phyloP scores from a whole-genome alignment of 2,888 invertebrate genomes.

The Lepetodrilus schrolli region DNA sequence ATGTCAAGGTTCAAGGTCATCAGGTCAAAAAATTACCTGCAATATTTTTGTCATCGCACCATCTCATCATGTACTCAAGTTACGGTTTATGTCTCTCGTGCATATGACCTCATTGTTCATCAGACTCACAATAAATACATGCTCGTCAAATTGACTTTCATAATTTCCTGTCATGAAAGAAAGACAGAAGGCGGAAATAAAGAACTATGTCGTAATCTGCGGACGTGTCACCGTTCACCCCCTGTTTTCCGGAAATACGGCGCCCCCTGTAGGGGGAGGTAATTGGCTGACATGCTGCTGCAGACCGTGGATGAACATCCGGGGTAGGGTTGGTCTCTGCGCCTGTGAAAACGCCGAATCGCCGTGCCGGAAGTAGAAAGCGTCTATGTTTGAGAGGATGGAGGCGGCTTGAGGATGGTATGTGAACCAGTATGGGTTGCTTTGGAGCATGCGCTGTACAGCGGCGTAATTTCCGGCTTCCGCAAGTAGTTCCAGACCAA shows the following conservation, averaged over 20 bases:
- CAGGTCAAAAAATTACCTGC: too few species aligned
- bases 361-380: constrained; percentile 64
- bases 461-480: constrained; percentile 99
- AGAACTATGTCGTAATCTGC: background rate
- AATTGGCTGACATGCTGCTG: constrained; percentile 67
- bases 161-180: too few species aligned
- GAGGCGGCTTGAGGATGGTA: constrained; percentile 70
- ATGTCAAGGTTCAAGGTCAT: too few species aligned
- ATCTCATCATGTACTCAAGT: too few species aligned
- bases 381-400: constrained; percentile 67
- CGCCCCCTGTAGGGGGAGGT: constrained; percentile 47
- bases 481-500: constrained; percentile 94
- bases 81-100: too few species aligned
- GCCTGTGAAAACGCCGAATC: constrained; percentile 45
- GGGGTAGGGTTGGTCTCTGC: constrained; percentile 67
- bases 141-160: too few species aligned
- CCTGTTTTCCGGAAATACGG: constrained; percentile 58
- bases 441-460: constrained; percentile 87
- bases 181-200: too few species aligned
- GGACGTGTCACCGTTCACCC: constrained; percentile 38
- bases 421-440: constrained; percentile 75
- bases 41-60: too few species aligned
- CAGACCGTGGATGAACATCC: constrained; percentile 70
- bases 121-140: too few species aligned
- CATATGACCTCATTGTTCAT: too few species aligned